A percentile compares a stretch with the other conserved stretches of the same genome.
Evolutionary conservation across 1,140 invertebrate genomes (phyloP).

Genomic region (Teleogryllus occipitalis): DNA sequence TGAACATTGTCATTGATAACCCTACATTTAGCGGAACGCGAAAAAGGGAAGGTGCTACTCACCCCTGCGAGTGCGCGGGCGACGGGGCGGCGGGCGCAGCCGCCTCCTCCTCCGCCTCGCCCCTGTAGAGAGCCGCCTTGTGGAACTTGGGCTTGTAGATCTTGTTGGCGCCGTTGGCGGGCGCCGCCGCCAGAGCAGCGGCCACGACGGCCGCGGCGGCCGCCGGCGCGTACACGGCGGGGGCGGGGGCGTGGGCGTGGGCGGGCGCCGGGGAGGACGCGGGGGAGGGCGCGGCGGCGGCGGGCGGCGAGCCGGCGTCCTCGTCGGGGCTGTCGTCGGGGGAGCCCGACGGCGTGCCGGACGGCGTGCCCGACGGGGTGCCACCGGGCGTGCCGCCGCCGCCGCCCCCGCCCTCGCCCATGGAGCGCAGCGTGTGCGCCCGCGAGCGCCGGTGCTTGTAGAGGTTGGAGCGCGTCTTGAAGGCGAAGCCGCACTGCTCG

Average conservation of each 20-base stretch:
- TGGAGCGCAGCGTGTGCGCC: slow-evolving; percentile 63
- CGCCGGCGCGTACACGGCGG: background rate
- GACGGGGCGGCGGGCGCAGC: background rate
- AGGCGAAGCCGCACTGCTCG: slow-evolving; percentile 77
- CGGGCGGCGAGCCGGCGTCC: slow-evolving; percentile 9
- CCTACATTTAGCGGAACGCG: no score
- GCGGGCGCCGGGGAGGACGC: background rate
- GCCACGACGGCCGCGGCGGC: background rate
- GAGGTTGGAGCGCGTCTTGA: slow-evolving; percentile 90
- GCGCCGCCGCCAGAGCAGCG: background rate
- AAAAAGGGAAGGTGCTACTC: background rate
- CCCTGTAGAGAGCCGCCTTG: slow-evolving; percentile 47
- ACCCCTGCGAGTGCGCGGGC: background rate
- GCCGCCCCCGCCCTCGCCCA: slow-evolving; percentile 41
- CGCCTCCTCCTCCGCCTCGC: slow-evolving; percentile 19
- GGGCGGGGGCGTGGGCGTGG: no score
- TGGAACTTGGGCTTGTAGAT: slow-evolving; percentile 77
- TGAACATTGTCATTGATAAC: no score
- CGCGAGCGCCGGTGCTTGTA: slow-evolving; percentile 84
- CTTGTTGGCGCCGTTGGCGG: slow-evolving; percentile 19
- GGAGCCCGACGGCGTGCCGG: slow-evolving; percentile 22
- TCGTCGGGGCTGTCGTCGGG: slow-evolving; percentile 22
- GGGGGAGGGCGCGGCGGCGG: background rate
- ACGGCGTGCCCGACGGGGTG: background rate
- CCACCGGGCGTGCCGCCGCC: slow-evolving; percentile 25